Percentiles rank a stretch among this genome's conserved stretches.
phyloP scores from a whole-genome alignment of 2,113 vertebrate species.

The Climacteris rufus region DNA sequence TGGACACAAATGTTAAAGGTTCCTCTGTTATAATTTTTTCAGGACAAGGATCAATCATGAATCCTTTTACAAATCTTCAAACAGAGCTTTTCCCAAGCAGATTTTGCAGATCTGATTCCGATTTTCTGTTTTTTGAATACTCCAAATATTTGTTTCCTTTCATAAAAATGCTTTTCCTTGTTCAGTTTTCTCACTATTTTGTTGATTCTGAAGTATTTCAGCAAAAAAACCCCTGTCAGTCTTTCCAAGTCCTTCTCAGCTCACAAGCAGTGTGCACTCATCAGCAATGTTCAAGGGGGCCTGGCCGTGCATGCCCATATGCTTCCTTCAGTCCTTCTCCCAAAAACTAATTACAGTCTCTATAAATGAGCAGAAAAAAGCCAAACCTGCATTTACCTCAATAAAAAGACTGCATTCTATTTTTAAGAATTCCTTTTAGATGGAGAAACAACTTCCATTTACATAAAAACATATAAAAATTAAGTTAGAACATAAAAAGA shows the following conservation, averaged over 20 bases:
- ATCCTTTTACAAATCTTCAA: slow-evolving; percentile 2
- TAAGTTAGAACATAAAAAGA: background rate
- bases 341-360: background rate
- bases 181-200: background rate
- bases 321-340: background rate
- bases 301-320: background rate
- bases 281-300: background rate
- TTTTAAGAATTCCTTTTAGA: background rate
- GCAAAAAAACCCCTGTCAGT: background rate
- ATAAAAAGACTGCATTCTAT: background rate
- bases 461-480: background rate
- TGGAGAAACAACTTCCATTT: background rate
- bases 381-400: background rate
- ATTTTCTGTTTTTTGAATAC: background rate
- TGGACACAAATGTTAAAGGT: slow-evolving; percentile 33
- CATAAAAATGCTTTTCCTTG: background rate
- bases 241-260: background rate
- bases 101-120: background rate
- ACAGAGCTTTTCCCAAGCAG: background rate
- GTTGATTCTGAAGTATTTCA: background rate
- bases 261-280: background rate
- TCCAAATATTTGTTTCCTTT: background rate
- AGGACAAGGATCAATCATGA: background rate
- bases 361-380: background rate
- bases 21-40: background rate